These are phyloP conservation scores for Trichomalopsis sarcophagae DNA, from an alignment of 1,140 invertebrate species.

Conservation along the genomic window DNA sequence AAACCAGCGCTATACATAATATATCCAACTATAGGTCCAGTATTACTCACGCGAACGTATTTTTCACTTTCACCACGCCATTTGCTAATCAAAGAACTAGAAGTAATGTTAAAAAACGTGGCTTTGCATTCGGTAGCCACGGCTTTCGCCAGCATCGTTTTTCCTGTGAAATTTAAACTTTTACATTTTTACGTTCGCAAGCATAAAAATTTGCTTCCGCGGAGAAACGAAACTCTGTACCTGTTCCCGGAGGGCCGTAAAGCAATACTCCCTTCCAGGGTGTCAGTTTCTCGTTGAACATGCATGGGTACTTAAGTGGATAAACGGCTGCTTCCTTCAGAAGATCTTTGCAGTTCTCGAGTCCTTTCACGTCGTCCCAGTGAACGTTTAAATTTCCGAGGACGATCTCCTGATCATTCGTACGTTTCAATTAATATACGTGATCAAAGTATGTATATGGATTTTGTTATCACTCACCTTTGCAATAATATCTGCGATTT, in stretches of 20 bases:
- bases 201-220: not conserved
- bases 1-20: not conserved
- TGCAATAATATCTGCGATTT: constrained; percentile 77
- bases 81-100: constrained; percentile 92
- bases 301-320: constrained; percentile 88
- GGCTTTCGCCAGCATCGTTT: constrained; percentile 92
- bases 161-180: constrained; percentile 76
- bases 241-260: constrained; percentile 89
- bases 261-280: constrained; percentile 90
- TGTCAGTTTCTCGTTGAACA: constrained; percentile 86
- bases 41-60: constrained; percentile 83
- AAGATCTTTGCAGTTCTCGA: constrained; percentile 86
- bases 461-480: constrained; percentile 61
- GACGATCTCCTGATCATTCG: constrained; percentile 79
- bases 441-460: not conserved
- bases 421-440: not conserved
- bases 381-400: constrained; percentile 78
- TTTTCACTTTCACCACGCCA: constrained; percentile 97
- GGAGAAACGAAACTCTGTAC: constrained; percentile 49
- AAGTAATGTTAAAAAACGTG: constrained; percentile 95
- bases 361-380: constrained; percentile 85
- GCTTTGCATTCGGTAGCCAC: constrained; percentile 88
- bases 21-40: too few species aligned
- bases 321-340: constrained; percentile 94
- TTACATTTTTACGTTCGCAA: not conserved